These are phyloP conservation scores for Epirrita christyi DNA, from an alignment of 2,888 invertebrate species.

Conservation along the genomic window DNA sequence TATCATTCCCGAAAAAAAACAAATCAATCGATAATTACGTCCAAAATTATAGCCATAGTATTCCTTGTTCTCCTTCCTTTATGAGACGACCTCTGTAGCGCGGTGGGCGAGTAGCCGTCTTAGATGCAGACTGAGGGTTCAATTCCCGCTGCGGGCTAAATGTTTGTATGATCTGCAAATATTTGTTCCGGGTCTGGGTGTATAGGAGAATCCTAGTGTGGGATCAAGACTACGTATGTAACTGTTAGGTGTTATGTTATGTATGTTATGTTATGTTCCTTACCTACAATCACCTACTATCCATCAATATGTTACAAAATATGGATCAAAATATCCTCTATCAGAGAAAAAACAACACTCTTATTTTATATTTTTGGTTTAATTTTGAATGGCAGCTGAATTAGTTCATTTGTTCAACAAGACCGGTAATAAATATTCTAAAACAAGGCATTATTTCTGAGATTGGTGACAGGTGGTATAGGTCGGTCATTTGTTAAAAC, in stretches of 20 bases:
- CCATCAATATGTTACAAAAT: slow-evolving; percentile 74
- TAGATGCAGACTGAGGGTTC: no score
- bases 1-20: slow-evolving; percentile 68
- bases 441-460: slow-evolving; percentile 66
- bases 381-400: slow-evolving; percentile 5
- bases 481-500: slow-evolving; percentile 56
- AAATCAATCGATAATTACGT: slow-evolving; percentile 72
- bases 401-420: slow-evolving; percentile 3
- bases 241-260: no score
- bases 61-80: no score
- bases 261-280: no score
- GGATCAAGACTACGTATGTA: no score
- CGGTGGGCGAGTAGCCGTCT: no score
- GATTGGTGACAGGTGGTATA: slow-evolving; percentile 65
- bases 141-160: no score
- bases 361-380: not conserved
- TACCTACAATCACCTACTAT: slow-evolving; percentile 76
- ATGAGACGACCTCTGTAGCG: no score
- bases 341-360: not conserved
- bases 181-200: no score
- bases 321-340: slow-evolving; percentile 59
- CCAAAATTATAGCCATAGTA: slow-evolving; percentile 70
- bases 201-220: no score
- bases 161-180: no score
- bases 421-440: slow-evolving; percentile 66